Conservation (phyloP, 2,797 vertebrate genomes). For the Malurus leucopterus region DNA sequence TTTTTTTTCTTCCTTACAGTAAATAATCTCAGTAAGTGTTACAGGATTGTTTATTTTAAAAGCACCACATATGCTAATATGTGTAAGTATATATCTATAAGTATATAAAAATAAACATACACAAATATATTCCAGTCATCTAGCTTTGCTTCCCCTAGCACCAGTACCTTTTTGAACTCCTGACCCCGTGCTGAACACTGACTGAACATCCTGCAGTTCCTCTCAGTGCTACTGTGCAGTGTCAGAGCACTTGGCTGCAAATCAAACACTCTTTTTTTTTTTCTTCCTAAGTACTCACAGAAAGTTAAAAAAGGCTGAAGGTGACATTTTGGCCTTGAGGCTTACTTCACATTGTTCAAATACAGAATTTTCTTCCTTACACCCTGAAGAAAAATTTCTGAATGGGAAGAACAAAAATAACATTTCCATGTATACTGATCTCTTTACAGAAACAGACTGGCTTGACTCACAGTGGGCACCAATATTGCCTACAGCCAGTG, state of each 20-base stretch:
- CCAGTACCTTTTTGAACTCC: background rate
- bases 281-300: background rate
- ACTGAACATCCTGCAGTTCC: background rate
- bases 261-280: background rate
- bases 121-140: background rate
- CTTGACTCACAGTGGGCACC: background rate
- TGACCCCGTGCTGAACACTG: rapidly evolving
- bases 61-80: background rate
- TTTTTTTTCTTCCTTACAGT: background rate
- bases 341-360: background rate
- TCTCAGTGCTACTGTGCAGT: background rate
- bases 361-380: background rate
- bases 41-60: background rate
- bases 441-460: background rate
- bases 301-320: background rate
- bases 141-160: background rate
- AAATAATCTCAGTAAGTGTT: background rate
- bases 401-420: background rate
- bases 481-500: background rate
- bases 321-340: background rate
- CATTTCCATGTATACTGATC: background rate
- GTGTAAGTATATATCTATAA: background rate
- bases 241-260: background rate
- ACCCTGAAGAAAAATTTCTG: background rate
- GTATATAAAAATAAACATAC: background rate